These are phyloP conservation scores for Peromyscus attwateri DNA, from an alignment of 2,797 vertebrate species.

Conservation along the genomic window DNA sequence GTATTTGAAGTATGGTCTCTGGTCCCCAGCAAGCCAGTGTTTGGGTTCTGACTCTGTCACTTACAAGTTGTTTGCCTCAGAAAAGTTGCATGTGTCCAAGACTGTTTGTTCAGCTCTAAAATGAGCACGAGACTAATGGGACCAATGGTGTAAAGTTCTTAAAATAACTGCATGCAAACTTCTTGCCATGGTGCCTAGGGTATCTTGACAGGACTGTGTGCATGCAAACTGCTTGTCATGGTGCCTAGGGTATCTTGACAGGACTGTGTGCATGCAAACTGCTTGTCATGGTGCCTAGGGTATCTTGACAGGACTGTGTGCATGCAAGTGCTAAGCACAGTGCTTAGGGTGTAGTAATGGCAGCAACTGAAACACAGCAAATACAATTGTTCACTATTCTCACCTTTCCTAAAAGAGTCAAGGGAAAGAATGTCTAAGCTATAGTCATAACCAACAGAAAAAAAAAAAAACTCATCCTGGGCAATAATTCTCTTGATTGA, in stretches of 20 bases:
- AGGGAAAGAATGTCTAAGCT: neutral
- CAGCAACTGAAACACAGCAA: conserved; percentile 21
- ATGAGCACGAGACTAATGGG: too few relatives aligned
- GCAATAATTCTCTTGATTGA: neutral
- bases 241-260: neutral
- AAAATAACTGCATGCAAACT: neutral
- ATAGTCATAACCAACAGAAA: neutral
- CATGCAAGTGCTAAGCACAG: neutral
- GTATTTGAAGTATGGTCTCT: neutral
- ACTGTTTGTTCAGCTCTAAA: conserved; percentile 5
- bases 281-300: too few relatives aligned
- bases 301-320: neutral
- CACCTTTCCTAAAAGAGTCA: conserved; percentile 3
- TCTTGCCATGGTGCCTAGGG: neutral
- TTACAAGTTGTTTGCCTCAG: neutral
- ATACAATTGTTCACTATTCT: neutral
- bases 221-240: neutral
- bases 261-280: neutral
- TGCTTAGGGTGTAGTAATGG: neutral
- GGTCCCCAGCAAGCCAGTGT: neutral
- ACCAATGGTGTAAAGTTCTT: neutral
- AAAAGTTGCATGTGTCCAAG: conserved; percentile 24
- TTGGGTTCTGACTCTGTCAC: neutral
- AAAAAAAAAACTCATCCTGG: conserved; percentile 5
- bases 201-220: neutral